Percentiles rank a stretch among this genome's conserved stretches.
Conservation (phyloP, 1,140 invertebrate species). For the Coelopa frigida region DNA sequence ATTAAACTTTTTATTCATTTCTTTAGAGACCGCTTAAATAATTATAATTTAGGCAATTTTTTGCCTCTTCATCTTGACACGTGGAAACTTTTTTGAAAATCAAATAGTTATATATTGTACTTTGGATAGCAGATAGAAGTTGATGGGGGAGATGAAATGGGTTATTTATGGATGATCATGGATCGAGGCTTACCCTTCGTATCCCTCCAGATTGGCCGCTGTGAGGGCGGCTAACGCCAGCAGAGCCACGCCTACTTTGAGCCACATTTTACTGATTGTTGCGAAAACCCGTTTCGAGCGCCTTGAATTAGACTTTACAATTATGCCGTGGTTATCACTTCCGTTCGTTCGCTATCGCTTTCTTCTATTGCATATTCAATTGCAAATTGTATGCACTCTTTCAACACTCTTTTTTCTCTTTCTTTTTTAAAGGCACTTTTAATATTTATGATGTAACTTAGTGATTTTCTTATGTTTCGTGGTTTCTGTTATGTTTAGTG, state of each 20-base stretch:
- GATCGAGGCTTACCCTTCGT: constrained; percentile 13
- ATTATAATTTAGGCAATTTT: too few relatives aligned
- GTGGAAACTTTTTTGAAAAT: too few relatives aligned
- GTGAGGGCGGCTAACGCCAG: neutral
- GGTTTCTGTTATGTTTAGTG: constrained; percentile 1
- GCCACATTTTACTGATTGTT: constrained; percentile 4
- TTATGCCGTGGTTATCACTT: neutral
- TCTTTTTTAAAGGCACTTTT: neutral
- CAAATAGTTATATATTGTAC: too few relatives aligned
- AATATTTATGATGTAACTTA: neutral
- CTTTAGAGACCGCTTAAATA: too few relatives aligned
- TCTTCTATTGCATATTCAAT: neutral
- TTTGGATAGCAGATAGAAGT: too few relatives aligned
- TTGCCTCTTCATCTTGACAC: too few relatives aligned
- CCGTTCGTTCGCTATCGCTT: neutral
- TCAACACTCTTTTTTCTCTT: neutral
- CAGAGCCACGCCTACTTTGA: neutral
- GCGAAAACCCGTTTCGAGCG: too few relatives aligned
- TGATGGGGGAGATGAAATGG: too few relatives aligned
- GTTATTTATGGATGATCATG: too few relatives aligned
- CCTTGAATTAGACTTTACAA: too few relatives aligned
- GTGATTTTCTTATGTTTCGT: neutral
- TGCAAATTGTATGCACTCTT: neutral
- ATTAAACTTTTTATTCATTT: too few relatives aligned
- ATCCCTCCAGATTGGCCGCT: constrained; percentile 10